phyloP scores from a whole-genome alignment of 2,113 vertebrate genomes.

The Amazona vittata region DNA sequence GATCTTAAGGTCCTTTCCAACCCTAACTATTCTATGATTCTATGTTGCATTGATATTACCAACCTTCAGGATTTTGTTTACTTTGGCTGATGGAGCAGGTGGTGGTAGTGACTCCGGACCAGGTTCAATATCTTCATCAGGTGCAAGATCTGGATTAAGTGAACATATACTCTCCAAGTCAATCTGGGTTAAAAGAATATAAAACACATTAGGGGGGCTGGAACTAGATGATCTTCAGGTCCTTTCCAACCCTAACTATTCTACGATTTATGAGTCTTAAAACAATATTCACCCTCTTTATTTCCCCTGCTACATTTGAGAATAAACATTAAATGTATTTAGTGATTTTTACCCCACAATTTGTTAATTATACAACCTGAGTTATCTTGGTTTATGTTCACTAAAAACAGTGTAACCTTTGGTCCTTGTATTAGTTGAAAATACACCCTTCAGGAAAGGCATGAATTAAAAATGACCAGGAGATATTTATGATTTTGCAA shows the following conservation, averaged over 20 bases:
- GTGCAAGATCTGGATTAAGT: slow-evolving; percentile 91
- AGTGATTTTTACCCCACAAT: not conserved
- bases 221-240: no score
- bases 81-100: slow-evolving; percentile 82
- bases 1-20: no score
- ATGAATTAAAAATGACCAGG: not conserved
- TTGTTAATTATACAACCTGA: not conserved
- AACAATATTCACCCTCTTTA: not conserved
- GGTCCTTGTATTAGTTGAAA: not conserved
- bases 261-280: not conserved
- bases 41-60: not conserved
- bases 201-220: not conserved
- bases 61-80: slow-evolving; percentile 94
- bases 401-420: not conserved
- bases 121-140: slow-evolving; percentile 90
- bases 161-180: slow-evolving; percentile 95
- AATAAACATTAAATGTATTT: not conserved
- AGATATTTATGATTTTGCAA: not conserved
- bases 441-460: not conserved
- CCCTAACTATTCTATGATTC: no score
- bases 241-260: no score
- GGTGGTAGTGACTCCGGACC: slow-evolving; percentile 87
- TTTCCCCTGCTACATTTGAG: not conserved
- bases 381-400: not conserved
- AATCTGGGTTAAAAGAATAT: slow-evolving; percentile 79